Percentiles rank a stretch among this genome's conserved stretches.
These are phyloP conservation scores for Nasonovia ribisnigri DNA, from an alignment of 2,888 invertebrate genomes.

Conservation along the genomic window DNA sequence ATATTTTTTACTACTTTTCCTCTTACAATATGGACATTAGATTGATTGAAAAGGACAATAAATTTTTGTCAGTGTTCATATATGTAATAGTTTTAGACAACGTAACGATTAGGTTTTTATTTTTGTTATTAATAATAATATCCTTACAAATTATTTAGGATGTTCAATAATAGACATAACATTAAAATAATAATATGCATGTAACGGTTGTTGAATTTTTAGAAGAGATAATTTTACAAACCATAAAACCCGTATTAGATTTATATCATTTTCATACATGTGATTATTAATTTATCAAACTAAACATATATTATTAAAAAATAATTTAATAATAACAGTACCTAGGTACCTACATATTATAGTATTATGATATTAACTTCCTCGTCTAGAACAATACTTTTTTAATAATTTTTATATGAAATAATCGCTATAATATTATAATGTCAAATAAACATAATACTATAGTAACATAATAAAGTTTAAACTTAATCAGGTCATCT, in stretches of 20 bases:
- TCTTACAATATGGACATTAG: background rate
- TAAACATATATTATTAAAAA: background rate
- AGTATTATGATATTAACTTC: background rate
- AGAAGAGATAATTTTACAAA: background rate
- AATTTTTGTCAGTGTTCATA: background rate
- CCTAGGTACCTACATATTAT: background rate
- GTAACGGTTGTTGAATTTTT: background rate
- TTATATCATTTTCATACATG: background rate
- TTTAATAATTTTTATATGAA: background rate
- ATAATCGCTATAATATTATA: background rate
- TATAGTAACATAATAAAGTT: background rate
- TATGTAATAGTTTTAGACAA: background rate
- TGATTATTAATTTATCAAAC: background rate
- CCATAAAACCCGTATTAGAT: background rate
- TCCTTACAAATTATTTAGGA: background rate
- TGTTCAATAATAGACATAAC: background rate
- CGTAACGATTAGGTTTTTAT: background rate
- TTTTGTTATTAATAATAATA: background rate
- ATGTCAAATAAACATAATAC: background rate
- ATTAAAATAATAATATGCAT: background rate
- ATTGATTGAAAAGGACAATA: background rate
- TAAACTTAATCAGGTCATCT: conserved; percentile 17
- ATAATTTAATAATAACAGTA: background rate
- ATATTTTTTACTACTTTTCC: background rate
- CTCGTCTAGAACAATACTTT: background rate